A percentile compares a stretch with the other conserved stretches of the same genome.
These are phyloP conservation scores for Drosophila trapezifrons DNA, from an alignment of 1,140 invertebrate species.

Conservation along the genomic window DNA sequence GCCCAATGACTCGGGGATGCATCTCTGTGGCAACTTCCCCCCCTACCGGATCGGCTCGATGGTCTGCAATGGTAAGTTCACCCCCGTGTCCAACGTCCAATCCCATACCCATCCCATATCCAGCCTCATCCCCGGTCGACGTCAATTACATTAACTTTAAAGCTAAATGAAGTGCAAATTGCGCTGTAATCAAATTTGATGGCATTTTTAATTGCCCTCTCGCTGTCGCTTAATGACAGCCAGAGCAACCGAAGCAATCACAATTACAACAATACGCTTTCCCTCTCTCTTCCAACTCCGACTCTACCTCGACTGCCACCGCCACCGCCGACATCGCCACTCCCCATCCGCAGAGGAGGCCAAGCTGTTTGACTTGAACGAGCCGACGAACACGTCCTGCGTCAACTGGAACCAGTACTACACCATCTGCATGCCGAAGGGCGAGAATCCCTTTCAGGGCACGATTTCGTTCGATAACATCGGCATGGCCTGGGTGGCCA, in stretches of 20 bases:
- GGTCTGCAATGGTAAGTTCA: constrained; percentile 87
- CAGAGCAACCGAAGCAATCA: constrained; percentile 49
- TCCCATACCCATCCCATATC: not conserved
- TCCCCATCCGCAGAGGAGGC: constrained; percentile 78
- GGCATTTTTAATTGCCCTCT: constrained; percentile 76
- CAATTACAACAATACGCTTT: constrained; percentile 58
- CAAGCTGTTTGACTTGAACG: constrained; percentile 85
- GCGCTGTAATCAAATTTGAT: constrained; percentile 79
- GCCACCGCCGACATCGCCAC: not conserved
- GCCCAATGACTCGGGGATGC: constrained; percentile 97
- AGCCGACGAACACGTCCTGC: constrained; percentile 89
- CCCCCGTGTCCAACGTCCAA: no score
- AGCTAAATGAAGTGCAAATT: constrained; percentile 79
- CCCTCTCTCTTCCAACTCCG: not conserved
- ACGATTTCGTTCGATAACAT: constrained; percentile 99
- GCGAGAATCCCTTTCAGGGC: constrained; percentile 98
- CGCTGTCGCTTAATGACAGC: constrained; percentile 53
- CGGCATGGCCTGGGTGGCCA: constrained; percentile 99
- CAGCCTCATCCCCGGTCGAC: not conserved
- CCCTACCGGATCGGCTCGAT: constrained; percentile 89
- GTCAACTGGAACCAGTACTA: constrained; percentile 99
- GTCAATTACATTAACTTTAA: constrained; percentile 49
- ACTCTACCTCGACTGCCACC: not conserved
- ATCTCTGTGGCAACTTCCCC: constrained; percentile 94
- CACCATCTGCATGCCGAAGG: constrained; percentile 95